Conservation (phyloP, 1,140 invertebrate species). For the Trichoplusia ni region DNA sequence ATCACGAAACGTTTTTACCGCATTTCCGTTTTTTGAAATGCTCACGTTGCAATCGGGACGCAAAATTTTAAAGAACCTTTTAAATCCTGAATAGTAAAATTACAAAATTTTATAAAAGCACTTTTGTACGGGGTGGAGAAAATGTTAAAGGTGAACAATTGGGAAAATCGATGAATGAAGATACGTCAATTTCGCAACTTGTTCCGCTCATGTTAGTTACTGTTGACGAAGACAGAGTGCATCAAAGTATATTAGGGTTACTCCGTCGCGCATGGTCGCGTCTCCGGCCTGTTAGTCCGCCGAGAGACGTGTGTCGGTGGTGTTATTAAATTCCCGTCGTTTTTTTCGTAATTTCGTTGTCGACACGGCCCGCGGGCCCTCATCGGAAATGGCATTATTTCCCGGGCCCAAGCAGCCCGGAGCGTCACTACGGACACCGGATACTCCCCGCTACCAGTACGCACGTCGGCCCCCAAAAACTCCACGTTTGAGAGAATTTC, state of each 20-base stretch:
- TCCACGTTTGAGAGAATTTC: conserved; percentile 55
- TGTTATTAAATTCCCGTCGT: conserved; percentile 78
- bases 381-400: conserved; percentile 79
- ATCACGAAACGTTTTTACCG: conserved; percentile 67
- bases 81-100: not conserved
- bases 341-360: conserved; percentile 75
- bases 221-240: not conserved
- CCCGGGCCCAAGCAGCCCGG: conserved; percentile 51
- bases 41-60: conserved; percentile 37
- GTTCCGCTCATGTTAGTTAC: too few species aligned
- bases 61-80: conserved; percentile 26
- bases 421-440: conserved; percentile 71
- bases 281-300: conserved; percentile 44
- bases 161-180: too few species aligned
- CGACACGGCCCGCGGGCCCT: conserved; percentile 68
- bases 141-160: not conserved
- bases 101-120: not conserved
- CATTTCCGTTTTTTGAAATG: conserved; percentile 57
- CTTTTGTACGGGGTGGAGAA: not conserved
- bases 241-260: not conserved
- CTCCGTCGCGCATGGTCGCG: conserved; percentile 7
- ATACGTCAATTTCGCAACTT: too few species aligned
- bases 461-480: conserved; percentile 45
- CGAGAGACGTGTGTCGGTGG: conserved; percentile 57
- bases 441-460: conserved; percentile 58